A percentile compares a stretch with the other conserved stretches of the same genome.
Evolutionary conservation across 1,140 invertebrate genomes (phyloP).

Genomic region (Pinna nobilis): DNA sequence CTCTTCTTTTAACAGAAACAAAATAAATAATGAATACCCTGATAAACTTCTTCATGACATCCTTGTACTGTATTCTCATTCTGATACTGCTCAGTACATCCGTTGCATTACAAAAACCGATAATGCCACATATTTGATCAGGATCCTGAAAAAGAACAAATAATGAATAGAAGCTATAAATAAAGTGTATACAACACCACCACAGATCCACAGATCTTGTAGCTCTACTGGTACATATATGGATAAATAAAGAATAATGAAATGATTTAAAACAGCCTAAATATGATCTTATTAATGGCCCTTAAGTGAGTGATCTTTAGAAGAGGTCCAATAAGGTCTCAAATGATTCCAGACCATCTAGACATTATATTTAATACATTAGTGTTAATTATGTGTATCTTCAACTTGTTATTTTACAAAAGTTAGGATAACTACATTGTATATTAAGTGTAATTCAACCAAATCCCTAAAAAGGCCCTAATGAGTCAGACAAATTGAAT

Average conservation of each 20-base stretch:
- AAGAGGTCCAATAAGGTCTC: no score
- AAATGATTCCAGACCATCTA: no score
- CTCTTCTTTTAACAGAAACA: no score
- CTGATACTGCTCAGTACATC: not conserved
- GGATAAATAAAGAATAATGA: not conserved
- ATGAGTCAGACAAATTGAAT: no score
- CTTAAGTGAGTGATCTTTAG: no score
- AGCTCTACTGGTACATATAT: not conserved
- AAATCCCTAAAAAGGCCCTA: no score
- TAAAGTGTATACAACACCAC: not conserved
- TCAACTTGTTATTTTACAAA: no score
- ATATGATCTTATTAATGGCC: no score
- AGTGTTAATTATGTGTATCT: no score
- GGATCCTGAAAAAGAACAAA: slow-evolving; percentile 5
- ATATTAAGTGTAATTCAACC: no score
- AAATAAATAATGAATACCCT: slow-evolving; percentile 3
- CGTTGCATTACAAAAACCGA: slow-evolving; percentile 5
- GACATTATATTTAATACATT: no score
- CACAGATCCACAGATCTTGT: not conserved
- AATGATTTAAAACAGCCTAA: not conserved
- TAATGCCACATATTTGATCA: not conserved
- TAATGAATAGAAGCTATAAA: not conserved
- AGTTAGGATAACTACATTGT: no score
- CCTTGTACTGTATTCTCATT: slow-evolving; percentile 4
- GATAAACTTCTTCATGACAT: not conserved